Base-by-base conservation (phyloP, 2,113 vertebrate species). In the Cyanistes caeruleus region DNA sequence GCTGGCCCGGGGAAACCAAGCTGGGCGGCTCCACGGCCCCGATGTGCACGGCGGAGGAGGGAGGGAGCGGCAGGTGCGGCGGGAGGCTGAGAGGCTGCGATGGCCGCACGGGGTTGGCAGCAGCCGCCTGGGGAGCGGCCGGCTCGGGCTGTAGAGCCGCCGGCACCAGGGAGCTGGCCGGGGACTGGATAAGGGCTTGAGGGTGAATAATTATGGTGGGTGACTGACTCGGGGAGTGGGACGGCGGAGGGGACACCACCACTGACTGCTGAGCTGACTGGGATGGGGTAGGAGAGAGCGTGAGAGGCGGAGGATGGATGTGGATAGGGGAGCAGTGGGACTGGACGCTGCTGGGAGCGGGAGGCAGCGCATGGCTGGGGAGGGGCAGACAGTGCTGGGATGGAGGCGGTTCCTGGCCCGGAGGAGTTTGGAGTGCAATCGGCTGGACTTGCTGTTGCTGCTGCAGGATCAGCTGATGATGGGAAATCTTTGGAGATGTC, bases 361-460 rank as follows among this genome's bases (percentile, higher is more conserved):
- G 95, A 23, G 98, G 94, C 86, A 98, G 98, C 84, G 98, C 80
- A 1, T 98, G 98, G 93, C 97, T 98, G 46, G 98, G 97, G 25
- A 98, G 88, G 1, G 98, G 98, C 3, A 98, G 94, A 51, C 99
- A 97, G 78, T 99, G 98, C 72, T 98, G 99, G n/a, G 98, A 98
- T 4, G 96, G 94, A 63, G 98, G 96, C 31, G 97, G 97, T 1
- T 99, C 98, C 93, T 97, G 98, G 59, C 96, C 92, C 28, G 98
- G 91, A 63, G 98, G 93, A 85, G 98, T 98, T 94, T 98, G 98
- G 72, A 99, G 98, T 27, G 99, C 97, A 15, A 99, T 98, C 21
- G 99, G 99, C 93, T 99, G 99, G 76, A 99, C 98, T 75, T 99
- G 99, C 95, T 98, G 96, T 95, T 99, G 99, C 95, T 98, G 98